Conservation (phyloP, 2,113 vertebrate species). For the Hiodon tergisus region DNA sequence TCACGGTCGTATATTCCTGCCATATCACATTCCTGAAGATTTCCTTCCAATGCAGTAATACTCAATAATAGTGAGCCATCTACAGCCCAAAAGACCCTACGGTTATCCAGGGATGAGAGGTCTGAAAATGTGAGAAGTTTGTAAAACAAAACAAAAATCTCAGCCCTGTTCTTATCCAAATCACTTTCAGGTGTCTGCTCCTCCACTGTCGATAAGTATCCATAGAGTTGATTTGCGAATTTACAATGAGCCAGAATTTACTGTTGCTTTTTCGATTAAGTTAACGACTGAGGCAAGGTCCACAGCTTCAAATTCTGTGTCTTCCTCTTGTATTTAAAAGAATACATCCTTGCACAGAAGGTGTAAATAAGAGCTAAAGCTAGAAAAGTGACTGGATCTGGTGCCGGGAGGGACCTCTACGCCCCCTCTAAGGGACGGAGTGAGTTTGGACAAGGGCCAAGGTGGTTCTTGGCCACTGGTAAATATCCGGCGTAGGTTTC, state of each 20-base stretch:
- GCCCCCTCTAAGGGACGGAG: not conserved
- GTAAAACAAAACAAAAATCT: not conserved
- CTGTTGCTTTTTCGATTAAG: too few relatives aligned
- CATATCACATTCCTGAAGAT: too few relatives aligned
- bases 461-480: not conserved
- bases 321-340: not conserved
- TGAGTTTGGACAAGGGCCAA: not conserved
- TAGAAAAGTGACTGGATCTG: not conserved
- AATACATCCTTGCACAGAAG: not conserved
- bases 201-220: not conserved
- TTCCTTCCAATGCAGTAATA: too few relatives aligned
- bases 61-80: too few relatives aligned
- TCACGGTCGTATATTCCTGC: too few relatives aligned
- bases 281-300: too few relatives aligned
- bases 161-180: not conserved
- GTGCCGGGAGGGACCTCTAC: not conserved
- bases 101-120: too few relatives aligned
- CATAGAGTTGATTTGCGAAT: not conserved
- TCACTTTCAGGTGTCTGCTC: not conserved
- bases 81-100: too few relatives aligned
- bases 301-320: too few relatives aligned
- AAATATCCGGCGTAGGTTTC: too few relatives aligned
- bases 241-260: not conserved
- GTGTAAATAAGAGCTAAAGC: not conserved
- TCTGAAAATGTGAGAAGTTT: not conserved